Percentiles rank a stretch among this genome's conserved stretches.
These are phyloP conservation scores for Hepsetus odoe DNA, from an alignment of 2,113 vertebrate species.

Conservation along the genomic window DNA sequence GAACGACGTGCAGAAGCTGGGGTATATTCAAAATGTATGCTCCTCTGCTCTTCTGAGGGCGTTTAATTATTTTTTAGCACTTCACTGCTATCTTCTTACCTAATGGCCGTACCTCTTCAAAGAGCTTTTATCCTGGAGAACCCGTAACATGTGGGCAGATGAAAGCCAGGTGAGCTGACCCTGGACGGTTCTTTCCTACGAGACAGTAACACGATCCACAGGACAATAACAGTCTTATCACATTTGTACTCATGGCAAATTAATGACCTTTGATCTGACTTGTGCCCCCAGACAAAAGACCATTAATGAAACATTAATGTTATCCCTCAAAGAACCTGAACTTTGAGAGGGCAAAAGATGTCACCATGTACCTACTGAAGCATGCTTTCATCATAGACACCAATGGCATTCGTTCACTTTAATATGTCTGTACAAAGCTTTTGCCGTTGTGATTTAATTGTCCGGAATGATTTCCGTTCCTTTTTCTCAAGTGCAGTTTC, in stretches of 20 bases:
- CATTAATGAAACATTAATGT: constrained; percentile 48
- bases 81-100: constrained; percentile 15
- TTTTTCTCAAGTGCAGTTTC: constrained; percentile 14
- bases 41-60: constrained; percentile 22
- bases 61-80: constrained; percentile 38
- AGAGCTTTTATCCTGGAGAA: constrained; percentile 37
- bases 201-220: constrained; percentile 28
- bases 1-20: not conserved
- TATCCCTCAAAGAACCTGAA: constrained; percentile 34
- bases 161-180: constrained; percentile 33
- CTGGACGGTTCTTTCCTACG: constrained; percentile 11
- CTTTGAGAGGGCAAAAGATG: constrained; percentile 1
- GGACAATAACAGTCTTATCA: constrained; percentile 44
- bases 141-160: constrained; percentile 22
- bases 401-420: not conserved
- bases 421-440: constrained; percentile 11
- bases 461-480: constrained; percentile 6
- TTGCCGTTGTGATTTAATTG: constrained; percentile 25
- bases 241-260: constrained; percentile 44
- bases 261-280: constrained; percentile 48
- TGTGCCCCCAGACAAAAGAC: constrained; percentile 36
- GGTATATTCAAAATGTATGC: constrained; percentile 19
- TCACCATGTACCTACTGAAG: not conserved
- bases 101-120: constrained; percentile 37
- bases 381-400: constrained; percentile 4